Evolutionary conservation across 1,140 invertebrate genomes (phyloP).

Genomic region (Camponotus floridanus): DNA sequence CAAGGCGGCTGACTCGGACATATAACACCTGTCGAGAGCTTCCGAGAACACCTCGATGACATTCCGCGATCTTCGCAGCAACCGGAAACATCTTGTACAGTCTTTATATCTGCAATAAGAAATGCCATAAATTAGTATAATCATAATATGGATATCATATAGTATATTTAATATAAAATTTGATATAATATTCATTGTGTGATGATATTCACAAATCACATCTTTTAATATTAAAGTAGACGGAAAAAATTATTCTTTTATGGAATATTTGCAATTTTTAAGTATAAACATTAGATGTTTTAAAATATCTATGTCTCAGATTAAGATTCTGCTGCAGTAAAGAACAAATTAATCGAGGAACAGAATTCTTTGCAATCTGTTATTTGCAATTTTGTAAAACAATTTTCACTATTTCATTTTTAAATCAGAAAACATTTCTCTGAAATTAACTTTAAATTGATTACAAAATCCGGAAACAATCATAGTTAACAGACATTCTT

Average conservation of each 20-base stretch:
- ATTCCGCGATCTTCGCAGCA: slow-evolving; percentile 88
- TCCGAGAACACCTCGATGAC: slow-evolving; percentile 89
- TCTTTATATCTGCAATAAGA: slow-evolving; percentile 84
- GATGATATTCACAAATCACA: not conserved
- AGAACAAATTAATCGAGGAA: not conserved
- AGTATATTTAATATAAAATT: not conserved
- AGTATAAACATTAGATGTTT: not conserved
- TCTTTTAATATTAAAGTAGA: not conserved
- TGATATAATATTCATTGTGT: too few species aligned
- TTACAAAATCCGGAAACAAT: not conserved
- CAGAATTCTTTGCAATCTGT: not conserved
- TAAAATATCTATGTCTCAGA: not conserved
- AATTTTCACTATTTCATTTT: not conserved
- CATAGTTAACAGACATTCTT: not conserved
- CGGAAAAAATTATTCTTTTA: not conserved
- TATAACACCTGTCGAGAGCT: slow-evolving; percentile 89
- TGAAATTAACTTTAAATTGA: not conserved
- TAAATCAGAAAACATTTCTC: not conserved
- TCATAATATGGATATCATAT: not conserved
- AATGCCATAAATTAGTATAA: not conserved
- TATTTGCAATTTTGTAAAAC: not conserved
- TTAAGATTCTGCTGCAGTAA: not conserved
- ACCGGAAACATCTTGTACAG: slow-evolving; percentile 89
- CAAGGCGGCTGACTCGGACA: slow-evolving; percentile 87
- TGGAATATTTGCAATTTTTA: slow-evolving; percentile 2